Base-by-base conservation (phyloP, 2,888 invertebrate genomes). In the Nasonovia ribisnigri region DNA sequence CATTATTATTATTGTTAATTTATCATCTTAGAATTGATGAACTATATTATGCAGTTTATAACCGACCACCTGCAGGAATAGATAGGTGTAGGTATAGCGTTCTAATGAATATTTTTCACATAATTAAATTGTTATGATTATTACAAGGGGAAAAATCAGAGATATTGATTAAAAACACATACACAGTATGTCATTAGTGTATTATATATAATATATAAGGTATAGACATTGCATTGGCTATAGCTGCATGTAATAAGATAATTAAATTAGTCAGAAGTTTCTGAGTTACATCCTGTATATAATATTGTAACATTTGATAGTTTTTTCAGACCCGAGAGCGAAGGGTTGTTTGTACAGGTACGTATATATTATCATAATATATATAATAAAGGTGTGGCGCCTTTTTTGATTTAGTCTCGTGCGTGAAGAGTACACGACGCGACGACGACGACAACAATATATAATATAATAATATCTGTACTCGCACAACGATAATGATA, bases 351-450 rank as follows among this genome's bases (percentile, higher is more conserved):
- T 46, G 29, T 86, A 46, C 29, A n/a, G 4, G 36, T 77, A 77
- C 77, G 77, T 36, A 26, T 48, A 26, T 67, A 51, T 90, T 26
- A 20, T 91, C 46, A 16, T n/a, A n/a, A n/a, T n/a, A n/a, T 43
- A 8, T 29, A 51, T 77, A 51, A 20, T 91, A 48, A 87, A 92
- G 92, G 92, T 87, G 92, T 87, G 92, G 92, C 36, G 92, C 26
- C 60, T 92, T 92, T 92, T 91, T 86, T 57, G 43, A 92, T 92
- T 87, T 92, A 87, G 87, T 87, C 60, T 87, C 48, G 87, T 36
- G 36, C 51, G 54, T 77, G 84, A 42, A 16, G 90, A 54, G 54
- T 20, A 54, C 51, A 51, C 84, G 24, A 67, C 42, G 36, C 87
- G 16, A 48, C 92, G 29, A 67, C 87, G 26, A 60, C 92, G 20